Evolutionary conservation across 2,113 vertebrate species (phyloP), one percentile per base, ranked within the genome.

Genomic region (Sula dactylatra): DNA sequence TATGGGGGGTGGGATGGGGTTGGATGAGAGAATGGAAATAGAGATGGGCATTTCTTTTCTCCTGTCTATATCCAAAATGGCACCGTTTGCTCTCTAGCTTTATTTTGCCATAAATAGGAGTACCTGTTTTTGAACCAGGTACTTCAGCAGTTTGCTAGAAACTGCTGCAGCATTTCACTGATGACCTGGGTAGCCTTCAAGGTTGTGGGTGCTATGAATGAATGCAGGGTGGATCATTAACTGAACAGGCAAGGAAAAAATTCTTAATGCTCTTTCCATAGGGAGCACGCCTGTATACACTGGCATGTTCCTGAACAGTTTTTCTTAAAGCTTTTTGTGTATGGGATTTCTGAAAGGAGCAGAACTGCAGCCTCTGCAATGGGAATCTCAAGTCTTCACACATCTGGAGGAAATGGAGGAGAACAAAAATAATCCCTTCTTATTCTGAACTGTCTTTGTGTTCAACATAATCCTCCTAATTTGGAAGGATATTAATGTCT

Each of bases 141-240:
- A 38, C 59, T 79, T 79, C 49, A 67, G 66, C 62, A 59, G 40
- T 82, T 92, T 69, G 58, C 45, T 82, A 34, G 80, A 67, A 92
- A 86, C 42, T 84, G 34, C 40, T 77, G 49, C 9, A 2, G 47
- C 1, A 1, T 70, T 80, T 82, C 54, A 20, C 73, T 80, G 42
- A 12, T 93, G 93, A 92, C 84, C 82, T 92, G 50, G 5, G 64
- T 58, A 72, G 70, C 61, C 82, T 88, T 91, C 72, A 91, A 82
- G 90, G 91, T 79, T 96, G 89, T 66, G 32, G 58, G 47, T 90
- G 77, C 44, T 87, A 3, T 3, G 10, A 69, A 40, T 56, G 56
- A 90, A 73, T 11, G 49, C 85, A 42, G 15, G 85, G 90, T 97
- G 91, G 94, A 97, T 97, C 86, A 98, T 98, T 98, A 98, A 98